Conservation (phyloP, 2,888 invertebrate species). For the Masnerella sp. region DNA sequence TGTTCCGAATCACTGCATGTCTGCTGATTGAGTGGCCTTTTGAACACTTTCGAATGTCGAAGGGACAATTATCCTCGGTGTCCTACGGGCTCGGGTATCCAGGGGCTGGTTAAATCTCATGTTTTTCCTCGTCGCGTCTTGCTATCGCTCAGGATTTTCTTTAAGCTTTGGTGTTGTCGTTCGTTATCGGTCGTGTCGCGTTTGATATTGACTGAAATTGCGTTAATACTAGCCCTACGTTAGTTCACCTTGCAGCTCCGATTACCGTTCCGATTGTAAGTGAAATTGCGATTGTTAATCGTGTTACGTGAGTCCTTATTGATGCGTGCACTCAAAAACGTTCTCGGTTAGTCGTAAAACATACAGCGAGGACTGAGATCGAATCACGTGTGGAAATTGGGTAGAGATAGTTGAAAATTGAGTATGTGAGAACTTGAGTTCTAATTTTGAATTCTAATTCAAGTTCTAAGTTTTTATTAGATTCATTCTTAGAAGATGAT, state of each 20-base stretch:
- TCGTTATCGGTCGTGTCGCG: not conserved
- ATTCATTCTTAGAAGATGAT: no score
- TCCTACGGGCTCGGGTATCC: conserved; percentile 23
- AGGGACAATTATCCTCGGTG: conserved; percentile 30
- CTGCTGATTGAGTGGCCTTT: conserved; percentile 40
- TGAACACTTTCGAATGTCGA: conserved; percentile 52
- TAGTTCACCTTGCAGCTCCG: conserved; percentile 8
- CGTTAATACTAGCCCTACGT: conserved; percentile 21
- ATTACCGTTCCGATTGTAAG: conserved; percentile 8
- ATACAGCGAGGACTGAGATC: conserved; percentile 45
- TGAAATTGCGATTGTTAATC: conserved; percentile 5
- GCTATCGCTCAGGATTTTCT: conserved; percentile 20
- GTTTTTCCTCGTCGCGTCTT: no score
- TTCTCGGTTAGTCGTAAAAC: conserved; percentile 12
- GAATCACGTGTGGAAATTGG: conserved; percentile 48
- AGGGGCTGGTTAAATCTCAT: no score
- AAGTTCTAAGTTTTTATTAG: no score
- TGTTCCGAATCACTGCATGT: conserved; percentile 34
- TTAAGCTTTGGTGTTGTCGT: not conserved
- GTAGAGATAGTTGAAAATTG: no score
- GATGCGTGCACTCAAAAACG: conserved; percentile 13
- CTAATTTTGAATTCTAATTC: no score
- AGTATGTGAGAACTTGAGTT: no score
- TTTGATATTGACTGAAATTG: not conserved
- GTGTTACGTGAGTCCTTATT: conserved; percentile 3